These are phyloP conservation scores for Tautogolabrus adspersus DNA, from an alignment of 2,113 vertebrate genomes.

Conservation along the genomic window DNA sequence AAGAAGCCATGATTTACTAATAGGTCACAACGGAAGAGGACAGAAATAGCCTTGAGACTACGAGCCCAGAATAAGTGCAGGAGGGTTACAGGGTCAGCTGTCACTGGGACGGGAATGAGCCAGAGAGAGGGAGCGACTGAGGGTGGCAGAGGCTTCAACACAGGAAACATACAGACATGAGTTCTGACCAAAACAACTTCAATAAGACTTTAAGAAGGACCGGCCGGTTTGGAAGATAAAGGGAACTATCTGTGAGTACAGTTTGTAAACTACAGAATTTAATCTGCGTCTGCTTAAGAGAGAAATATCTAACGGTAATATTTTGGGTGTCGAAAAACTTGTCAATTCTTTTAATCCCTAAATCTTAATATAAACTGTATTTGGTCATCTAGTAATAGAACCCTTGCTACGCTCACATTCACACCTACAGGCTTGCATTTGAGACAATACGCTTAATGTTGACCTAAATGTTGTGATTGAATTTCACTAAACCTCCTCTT, in stretches of 20 bases:
- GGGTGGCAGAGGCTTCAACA: slow-evolving; percentile 16
- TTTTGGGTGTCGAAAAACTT: too few species aligned
- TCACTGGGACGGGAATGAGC: slow-evolving; percentile 61
- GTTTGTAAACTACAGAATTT: too few species aligned
- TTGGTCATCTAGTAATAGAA: too few species aligned
- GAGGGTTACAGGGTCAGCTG: slow-evolving; percentile 80
- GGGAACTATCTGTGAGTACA: slow-evolving; percentile 67
- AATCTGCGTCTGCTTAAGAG: neutral
- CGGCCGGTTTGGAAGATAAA: neutral
- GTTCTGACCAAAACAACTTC: slow-evolving; percentile 6
- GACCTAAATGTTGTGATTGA: neutral
- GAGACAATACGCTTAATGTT: neutral
- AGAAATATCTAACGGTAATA: neutral
- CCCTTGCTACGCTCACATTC: too few species aligned
- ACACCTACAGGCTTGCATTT: too few species aligned
- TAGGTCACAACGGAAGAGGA: slow-evolving; percentile 43
- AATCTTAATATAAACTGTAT: too few species aligned
- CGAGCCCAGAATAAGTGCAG: slow-evolving; percentile 56
- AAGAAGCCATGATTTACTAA: slow-evolving; percentile 71
- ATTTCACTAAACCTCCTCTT: too few species aligned
- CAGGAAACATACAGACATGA: slow-evolving; percentile 11
- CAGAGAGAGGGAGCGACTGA: slow-evolving; percentile 26
- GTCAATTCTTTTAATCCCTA: too few species aligned
- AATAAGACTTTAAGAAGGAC: slow-evolving; percentile 1
- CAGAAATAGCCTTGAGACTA: slow-evolving; percentile 73